Base-by-base conservation (phyloP, 2,888 invertebrate species). In the Ischnura elegans region DNA sequence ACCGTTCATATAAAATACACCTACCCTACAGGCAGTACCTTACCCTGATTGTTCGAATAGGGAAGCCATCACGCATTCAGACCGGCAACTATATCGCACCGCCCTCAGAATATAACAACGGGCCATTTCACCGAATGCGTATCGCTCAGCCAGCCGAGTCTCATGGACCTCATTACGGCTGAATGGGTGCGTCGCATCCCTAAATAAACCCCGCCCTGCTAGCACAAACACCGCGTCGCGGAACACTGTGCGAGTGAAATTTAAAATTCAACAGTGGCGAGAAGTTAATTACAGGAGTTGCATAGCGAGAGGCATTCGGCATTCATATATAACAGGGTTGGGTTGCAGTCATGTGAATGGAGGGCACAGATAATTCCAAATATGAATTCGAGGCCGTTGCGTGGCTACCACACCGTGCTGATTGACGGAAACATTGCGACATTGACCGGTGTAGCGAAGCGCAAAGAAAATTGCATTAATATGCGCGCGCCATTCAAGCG, bases 71-170 rank as follows among this genome's bases (percentile, higher is more conserved):
- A 10, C 13, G 10, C 29, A 3, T 36, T 29, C 76, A 76, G 19
- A 51, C 76, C n/a, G 76, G 3, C 25, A 36, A 36, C 10, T 36
- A 76, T 76, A 36, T 76, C 36, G 36, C 16, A 36, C 76, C 36
- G n/a, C n/a, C 76, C 36, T 76, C 19, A 36, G 76, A 76, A 76
- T 76, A 76, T 76, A 76, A 76, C 76, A 76, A 76, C n/a, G 76
- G 36, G 76, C 10, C 36, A 76, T 76, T 76, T 13, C 29, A 8
- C 36, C 13, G 76, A 36, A 76, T 76, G 10, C 76, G 76, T 29
- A 36, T 76, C 76, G 76, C 76, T 25, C 36, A 10, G 36, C 25
- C 2, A 36, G 76, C 36, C 76, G 76, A n/a, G n/a, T n/a, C 76
- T 76, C 76, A 76, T 16, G 76, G 76, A 8, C 13, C 76, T 76